Evolutionary conservation across 2,113 vertebrate species (phyloP).

Genomic region (Delphinus delphis): DNA sequence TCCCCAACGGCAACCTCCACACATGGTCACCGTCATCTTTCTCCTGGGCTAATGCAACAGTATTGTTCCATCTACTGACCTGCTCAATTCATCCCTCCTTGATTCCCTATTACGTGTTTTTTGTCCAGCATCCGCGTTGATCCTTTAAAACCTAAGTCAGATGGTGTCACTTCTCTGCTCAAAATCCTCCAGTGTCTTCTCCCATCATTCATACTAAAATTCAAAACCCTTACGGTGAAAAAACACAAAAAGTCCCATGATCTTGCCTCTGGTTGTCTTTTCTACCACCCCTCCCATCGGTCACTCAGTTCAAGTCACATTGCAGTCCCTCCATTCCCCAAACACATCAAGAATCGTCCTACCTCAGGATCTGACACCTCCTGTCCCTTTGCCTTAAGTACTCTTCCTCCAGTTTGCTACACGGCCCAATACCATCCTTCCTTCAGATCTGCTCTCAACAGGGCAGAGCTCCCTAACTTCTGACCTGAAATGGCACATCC

Average conservation of each 20-base stretch:
- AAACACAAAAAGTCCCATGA: neutral
- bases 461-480: neutral
- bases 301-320: neutral
- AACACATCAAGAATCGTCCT: no score
- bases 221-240: neutral
- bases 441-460: neutral
- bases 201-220: neutral
- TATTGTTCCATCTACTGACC: rapidly evolving
- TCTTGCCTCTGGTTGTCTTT: neutral
- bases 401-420: neutral
- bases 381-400: neutral
- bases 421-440: rapidly evolving
- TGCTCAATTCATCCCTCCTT: neutral
- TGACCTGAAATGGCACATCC: neutral
- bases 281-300: rapidly evolving
- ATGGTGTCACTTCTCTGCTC: neutral
- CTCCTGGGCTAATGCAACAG: no score
- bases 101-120: neutral
- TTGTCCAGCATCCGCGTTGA: neutral
- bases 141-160: neutral
- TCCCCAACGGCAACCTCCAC: neutral
- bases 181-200: neutral
- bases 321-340: neutral
- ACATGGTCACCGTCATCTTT: rapidly evolving
- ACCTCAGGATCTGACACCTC: rapidly evolving